These are phyloP conservation scores for Spea bombifrons DNA, from an alignment of 2,113 vertebrate species.

Conservation along the genomic window DNA sequence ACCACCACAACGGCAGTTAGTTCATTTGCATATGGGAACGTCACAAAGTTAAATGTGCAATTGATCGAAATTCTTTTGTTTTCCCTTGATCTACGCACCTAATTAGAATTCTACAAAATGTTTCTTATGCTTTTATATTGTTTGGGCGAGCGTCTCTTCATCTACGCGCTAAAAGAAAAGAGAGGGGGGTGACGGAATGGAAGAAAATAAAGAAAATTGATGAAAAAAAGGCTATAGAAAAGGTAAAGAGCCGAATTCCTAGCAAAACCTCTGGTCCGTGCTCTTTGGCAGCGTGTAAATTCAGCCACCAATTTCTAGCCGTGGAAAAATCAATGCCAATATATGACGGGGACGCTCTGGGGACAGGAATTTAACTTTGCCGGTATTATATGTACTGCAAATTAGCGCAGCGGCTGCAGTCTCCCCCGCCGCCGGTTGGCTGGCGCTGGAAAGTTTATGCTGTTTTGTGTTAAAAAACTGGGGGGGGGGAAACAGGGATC, in stretches of 20 bases:
- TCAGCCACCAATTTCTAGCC: slow-evolving; percentile 3
- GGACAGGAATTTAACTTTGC: slow-evolving; percentile 40
- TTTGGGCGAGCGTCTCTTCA: too few relatives aligned
- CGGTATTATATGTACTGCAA: slow-evolving; percentile 14
- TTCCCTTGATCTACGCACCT: too few relatives aligned
- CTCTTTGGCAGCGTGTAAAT: slow-evolving; percentile 7
- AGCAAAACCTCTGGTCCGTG: neutral
- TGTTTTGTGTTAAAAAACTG: slow-evolving; percentile 2
- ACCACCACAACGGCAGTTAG: too few relatives aligned
- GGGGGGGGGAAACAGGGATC: slow-evolving; percentile 4
- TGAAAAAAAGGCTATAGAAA: neutral
- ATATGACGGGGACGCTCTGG: slow-evolving; percentile 21
- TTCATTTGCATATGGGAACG: too few relatives aligned
- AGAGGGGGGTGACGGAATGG: too few relatives aligned
- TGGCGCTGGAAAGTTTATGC: slow-evolving; percentile 12
- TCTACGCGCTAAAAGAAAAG: too few relatives aligned
- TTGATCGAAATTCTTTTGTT: too few relatives aligned
- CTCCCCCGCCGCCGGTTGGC: slow-evolving; percentile 15
- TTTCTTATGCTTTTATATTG: too few relatives aligned
- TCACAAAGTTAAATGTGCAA: too few relatives aligned
- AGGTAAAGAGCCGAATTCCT: neutral
- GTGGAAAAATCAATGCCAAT: slow-evolving; percentile 32
- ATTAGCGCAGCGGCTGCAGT: slow-evolving; percentile 11
- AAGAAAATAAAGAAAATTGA: too few relatives aligned
- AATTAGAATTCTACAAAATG: too few relatives aligned